These are phyloP conservation scores for Lithosia quadra DNA, from an alignment of 2,888 invertebrate genomes.

Conservation along the genomic window DNA sequence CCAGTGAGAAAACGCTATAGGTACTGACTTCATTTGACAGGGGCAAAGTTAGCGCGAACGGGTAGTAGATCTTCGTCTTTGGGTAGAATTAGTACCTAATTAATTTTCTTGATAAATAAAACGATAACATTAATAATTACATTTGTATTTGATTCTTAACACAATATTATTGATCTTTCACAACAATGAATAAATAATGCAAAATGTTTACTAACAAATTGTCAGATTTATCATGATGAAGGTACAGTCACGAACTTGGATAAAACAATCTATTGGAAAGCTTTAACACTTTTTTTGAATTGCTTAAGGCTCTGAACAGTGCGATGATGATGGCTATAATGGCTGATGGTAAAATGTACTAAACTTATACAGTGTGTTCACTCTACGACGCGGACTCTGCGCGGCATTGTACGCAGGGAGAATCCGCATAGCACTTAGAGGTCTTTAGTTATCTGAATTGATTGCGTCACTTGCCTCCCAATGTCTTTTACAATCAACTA, in stretches of 20 bases:
- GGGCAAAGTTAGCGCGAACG: no score
- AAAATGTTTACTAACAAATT: background rate
- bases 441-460: background rate
- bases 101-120: constrained; percentile 41
- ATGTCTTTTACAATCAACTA: constrained; percentile 4
- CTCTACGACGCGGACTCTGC: background rate
- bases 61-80: no score
- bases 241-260: background rate
- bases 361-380: background rate
- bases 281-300: background rate
- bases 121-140: constrained; percentile 50
- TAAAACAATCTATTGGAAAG: background rate
- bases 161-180: constrained; percentile 59
- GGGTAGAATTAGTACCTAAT: no score
- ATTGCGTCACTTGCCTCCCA: background rate
- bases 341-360: background rate
- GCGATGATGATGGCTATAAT: background rate
- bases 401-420: background rate
- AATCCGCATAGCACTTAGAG: background rate
- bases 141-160: constrained; percentile 60
- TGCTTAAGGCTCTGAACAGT: background rate
- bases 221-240: constrained; percentile 1
- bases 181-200: constrained; percentile 59
- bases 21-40: no score
- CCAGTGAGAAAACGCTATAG: no score